Percentiles rank a stretch among this genome's conserved stretches.
Conservation (phyloP, 37 sponge, comb jelly and placozoan species). For the Crambe crambe region DNA sequence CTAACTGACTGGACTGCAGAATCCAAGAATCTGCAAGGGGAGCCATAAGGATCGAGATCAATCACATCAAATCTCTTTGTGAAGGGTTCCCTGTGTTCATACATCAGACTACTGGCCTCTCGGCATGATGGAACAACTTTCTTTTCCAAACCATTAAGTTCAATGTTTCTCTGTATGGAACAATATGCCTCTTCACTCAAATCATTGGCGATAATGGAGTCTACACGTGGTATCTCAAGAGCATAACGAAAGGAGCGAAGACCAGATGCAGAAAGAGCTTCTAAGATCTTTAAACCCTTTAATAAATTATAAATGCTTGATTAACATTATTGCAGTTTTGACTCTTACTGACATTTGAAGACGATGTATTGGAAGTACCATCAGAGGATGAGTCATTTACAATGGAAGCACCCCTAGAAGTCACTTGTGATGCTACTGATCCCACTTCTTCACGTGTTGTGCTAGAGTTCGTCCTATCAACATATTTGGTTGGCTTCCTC, state of each 20-base stretch:
- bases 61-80: slow-evolving; percentile 83
- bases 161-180: slow-evolving; percentile 66
- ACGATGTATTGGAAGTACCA: background rate
- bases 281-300: slow-evolving; percentile 67
- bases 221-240: slow-evolving; percentile 74
- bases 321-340: background rate
- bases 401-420: background rate
- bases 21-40: slow-evolving; percentile 90
- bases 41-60: slow-evolving; percentile 97
- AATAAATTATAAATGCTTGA: too few species aligned
- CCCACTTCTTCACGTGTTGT: background rate
- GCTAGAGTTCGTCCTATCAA: background rate
- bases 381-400: background rate
- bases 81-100: slow-evolving; percentile 60
- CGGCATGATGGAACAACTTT: slow-evolving; percentile 65
- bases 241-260: slow-evolving; percentile 94
- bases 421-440: background rate
- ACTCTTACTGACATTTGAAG: background rate
- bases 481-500: background rate
- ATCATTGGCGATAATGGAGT: slow-evolving; percentile 87
- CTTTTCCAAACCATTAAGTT: slow-evolving; percentile 50
- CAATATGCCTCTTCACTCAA: slow-evolving; percentile 68
- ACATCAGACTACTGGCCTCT: slow-evolving; percentile 94
- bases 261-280: slow-evolving; percentile 95
- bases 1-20: slow-evolving; percentile 81